phyloP scores from a whole-genome alignment of 2,113 vertebrate species.

The Eubucco bourcierii region DNA sequence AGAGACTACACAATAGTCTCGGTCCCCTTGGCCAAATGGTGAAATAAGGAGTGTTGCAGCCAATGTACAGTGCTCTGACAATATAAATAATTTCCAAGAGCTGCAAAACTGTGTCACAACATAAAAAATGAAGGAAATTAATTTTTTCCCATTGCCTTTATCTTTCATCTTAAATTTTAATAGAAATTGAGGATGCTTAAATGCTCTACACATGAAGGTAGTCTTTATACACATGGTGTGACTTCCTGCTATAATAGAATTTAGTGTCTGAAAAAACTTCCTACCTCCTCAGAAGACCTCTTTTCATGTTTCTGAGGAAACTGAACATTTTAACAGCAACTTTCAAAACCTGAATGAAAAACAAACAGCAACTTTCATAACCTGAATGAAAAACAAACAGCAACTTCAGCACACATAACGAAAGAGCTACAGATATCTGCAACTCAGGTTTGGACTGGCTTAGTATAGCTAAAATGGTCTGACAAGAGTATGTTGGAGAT shows the following conservation, averaged over 20 bases:
- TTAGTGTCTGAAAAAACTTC: neutral
- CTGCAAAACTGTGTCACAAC: neutral
- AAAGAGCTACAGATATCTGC: neutral
- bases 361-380: conserved; percentile 13
- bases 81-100: neutral
- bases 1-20: neutral
- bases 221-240: neutral
- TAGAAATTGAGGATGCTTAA: neutral
- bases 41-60: neutral
- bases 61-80: neutral
- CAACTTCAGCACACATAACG: neutral
- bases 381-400: conserved; percentile 8
- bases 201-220: neutral
- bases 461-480: neutral
- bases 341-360: conserved; percentile 27
- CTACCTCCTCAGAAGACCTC: neutral
- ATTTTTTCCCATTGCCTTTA: neutral
- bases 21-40: neutral
- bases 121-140: neutral
- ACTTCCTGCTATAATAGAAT: neutral
- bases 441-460: neutral
- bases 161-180: conserved; percentile 12
- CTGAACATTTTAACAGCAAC: neutral
- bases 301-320: conserved; percentile 17
- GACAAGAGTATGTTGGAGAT: neutral